Conservation (phyloP, 2,113 vertebrate species). For the Micromys minutus region DNA sequence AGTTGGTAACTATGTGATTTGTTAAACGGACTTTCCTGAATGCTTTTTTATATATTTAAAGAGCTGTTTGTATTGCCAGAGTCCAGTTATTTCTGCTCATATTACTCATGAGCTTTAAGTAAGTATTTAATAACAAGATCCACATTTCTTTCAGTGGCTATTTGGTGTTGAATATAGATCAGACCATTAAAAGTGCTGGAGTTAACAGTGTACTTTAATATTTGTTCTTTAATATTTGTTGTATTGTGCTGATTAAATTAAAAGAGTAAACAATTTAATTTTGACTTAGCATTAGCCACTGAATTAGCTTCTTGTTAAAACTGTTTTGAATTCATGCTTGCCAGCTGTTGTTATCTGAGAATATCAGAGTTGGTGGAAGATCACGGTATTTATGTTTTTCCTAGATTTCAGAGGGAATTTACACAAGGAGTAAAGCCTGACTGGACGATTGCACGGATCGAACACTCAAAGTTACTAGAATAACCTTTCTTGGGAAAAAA, state of each 20-base stretch:
- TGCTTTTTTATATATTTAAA: background rate
- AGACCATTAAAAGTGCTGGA: background rate
- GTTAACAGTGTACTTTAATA: background rate
- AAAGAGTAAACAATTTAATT: slow-evolving; percentile 29
- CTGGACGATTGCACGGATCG: slow-evolving; percentile 95
- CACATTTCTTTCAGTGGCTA: background rate
- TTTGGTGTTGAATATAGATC: background rate
- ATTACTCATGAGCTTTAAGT: background rate
- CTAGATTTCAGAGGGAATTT: slow-evolving; percentile 96
- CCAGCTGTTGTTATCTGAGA: slow-evolving; percentile 36
- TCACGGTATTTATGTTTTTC: slow-evolving; percentile 55
- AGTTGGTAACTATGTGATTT: background rate
- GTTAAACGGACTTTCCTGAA: background rate
- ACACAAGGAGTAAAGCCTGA: slow-evolving; percentile 94
- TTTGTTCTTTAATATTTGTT: background rate
- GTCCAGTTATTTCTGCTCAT: background rate
- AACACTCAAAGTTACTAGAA: slow-evolving; percentile 93
- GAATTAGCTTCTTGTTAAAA: slow-evolving; percentile 33
- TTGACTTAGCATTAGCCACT: slow-evolving; percentile 36
- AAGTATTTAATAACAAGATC: background rate
- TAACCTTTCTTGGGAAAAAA: slow-evolving; percentile 80
- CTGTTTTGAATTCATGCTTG: slow-evolving; percentile 13
- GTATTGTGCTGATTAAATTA: slow-evolving; percentile 17
- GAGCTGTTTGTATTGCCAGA: background rate
- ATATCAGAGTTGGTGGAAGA: background rate